Evolutionary conservation across 2,797 vertebrate genomes (phyloP).

Genomic region (Microtus obscurus): DNA sequence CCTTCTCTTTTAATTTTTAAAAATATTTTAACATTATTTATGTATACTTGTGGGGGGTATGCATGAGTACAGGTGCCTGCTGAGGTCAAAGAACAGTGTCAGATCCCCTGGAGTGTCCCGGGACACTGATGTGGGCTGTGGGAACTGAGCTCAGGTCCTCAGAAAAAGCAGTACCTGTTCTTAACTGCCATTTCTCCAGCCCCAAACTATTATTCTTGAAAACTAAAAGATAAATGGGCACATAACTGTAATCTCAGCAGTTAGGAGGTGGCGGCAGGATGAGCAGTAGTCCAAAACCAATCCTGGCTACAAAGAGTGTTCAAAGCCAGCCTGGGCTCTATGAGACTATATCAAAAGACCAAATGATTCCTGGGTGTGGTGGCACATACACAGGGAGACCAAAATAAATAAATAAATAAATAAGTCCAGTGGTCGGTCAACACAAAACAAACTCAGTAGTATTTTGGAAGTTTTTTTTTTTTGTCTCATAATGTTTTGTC

Average conservation of each 20-base stretch:
- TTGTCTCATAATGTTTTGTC: not conserved
- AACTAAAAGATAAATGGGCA: not conserved
- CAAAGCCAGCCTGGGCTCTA: not conserved
- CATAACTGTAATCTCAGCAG: not conserved
- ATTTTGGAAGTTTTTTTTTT: not conserved
- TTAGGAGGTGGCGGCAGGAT: not conserved
- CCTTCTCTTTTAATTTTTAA: not conserved
- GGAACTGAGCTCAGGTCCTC: not conserved
- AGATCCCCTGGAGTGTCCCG: not conserved
- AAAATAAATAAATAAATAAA: not conserved
- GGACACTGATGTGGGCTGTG: not conserved
- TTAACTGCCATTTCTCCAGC: not conserved
- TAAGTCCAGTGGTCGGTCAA: not conserved
- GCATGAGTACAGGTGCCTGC: not conserved
- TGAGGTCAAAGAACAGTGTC: not conserved
- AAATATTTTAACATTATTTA: not conserved
- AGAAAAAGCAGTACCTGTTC: not conserved
- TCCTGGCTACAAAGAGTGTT: not conserved
- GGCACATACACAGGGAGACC: not conserved
- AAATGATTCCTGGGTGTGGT: not conserved
- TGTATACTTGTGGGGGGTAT: not conserved
- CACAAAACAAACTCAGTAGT: not conserved
- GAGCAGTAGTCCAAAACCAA: not conserved
- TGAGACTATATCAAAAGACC: not conserved
- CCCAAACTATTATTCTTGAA: not conserved